A percentile compares a stretch with the other conserved stretches of the same genome.
Evolutionary conservation across 2,888 invertebrate species (phyloP).

Genomic region (Caradrina kadenii): DNA sequence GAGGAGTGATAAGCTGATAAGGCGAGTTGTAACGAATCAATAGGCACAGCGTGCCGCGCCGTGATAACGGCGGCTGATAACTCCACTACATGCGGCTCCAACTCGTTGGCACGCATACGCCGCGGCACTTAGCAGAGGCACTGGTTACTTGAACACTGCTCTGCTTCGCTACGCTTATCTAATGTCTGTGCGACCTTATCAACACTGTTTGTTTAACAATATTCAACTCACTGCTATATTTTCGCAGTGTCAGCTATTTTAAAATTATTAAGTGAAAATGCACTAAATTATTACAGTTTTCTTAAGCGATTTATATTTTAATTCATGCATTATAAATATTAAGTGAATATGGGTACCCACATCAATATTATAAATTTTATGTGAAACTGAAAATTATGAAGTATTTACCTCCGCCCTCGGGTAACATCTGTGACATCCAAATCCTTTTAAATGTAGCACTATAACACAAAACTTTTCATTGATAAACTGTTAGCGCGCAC

Average conservation of each 20-base stretch:
- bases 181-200: slow-evolving; percentile 21
- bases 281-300: neutral
- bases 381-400: slow-evolving; percentile 37
- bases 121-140: slow-evolving; percentile 35
- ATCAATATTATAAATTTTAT: neutral
- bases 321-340: neutral
- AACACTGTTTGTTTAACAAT: slow-evolving; percentile 11
- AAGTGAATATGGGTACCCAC: neutral
- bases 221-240: slow-evolving; percentile 7
- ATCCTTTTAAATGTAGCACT: slow-evolving; percentile 73
- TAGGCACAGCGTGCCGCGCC: slow-evolving; percentile 23
- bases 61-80: slow-evolving; percentile 39
- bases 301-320: neutral
- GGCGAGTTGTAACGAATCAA: slow-evolving; percentile 39
- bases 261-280: neutral
- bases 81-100: neutral
- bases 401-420: slow-evolving; percentile 87
- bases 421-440: slow-evolving; percentile 88
- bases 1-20: slow-evolving; percentile 28
- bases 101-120: neutral
- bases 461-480: slow-evolving; percentile 69
- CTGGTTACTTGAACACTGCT: slow-evolving; percentile 31
- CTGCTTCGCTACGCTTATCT: slow-evolving; percentile 29
- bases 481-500: slow-evolving; percentile 62
- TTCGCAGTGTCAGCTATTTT: neutral